Evolutionary conservation across 2,888 invertebrate species (phyloP).

Genomic region (Petrolisthes manimaculis): DNA sequence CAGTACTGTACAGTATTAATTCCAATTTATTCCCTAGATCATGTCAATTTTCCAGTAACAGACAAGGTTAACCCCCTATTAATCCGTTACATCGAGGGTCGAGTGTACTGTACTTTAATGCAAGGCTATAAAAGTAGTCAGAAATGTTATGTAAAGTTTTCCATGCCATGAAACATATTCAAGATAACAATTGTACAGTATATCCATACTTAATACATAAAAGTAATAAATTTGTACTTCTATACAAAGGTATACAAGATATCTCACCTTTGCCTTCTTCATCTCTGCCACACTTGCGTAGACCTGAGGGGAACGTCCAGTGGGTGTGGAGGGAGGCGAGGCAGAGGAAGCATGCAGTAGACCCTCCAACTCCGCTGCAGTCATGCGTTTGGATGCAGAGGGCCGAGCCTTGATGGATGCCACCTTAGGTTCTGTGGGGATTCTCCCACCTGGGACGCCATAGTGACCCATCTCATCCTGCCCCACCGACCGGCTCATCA

Average conservation of each 20-base stretch:
- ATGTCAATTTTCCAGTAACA: too few species aligned
- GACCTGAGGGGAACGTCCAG: slow-evolving; percentile 75
- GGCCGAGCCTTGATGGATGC: slow-evolving; percentile 92
- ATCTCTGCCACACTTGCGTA: slow-evolving; percentile 96
- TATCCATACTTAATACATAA: neutral
- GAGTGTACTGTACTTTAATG: too few species aligned
- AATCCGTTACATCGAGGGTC: too few species aligned
- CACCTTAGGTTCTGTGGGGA: slow-evolving; percentile 76
- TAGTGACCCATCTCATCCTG: slow-evolving; percentile 41
- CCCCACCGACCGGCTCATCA: slow-evolving; percentile 57
- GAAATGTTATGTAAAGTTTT: neutral
- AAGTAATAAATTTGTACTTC: too few species aligned
- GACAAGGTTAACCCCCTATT: too few species aligned
- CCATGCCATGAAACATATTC: neutral
- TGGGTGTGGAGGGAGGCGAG: slow-evolving; percentile 60
- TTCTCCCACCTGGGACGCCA: slow-evolving; percentile 51
- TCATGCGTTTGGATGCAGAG: slow-evolving; percentile 85
- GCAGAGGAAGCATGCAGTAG: slow-evolving; percentile 79
- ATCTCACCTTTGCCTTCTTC: slow-evolving; percentile 82
- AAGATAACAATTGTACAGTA: neutral
- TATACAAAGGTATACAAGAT: neutral
- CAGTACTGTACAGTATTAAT: too few species aligned
- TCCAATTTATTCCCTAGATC: too few species aligned
- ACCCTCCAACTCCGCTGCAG: slow-evolving; percentile 91
- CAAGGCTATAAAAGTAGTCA: too few species aligned